phyloP scores from a whole-genome alignment of 2,797 vertebrate genomes.

The Anas bernieri region DNA sequence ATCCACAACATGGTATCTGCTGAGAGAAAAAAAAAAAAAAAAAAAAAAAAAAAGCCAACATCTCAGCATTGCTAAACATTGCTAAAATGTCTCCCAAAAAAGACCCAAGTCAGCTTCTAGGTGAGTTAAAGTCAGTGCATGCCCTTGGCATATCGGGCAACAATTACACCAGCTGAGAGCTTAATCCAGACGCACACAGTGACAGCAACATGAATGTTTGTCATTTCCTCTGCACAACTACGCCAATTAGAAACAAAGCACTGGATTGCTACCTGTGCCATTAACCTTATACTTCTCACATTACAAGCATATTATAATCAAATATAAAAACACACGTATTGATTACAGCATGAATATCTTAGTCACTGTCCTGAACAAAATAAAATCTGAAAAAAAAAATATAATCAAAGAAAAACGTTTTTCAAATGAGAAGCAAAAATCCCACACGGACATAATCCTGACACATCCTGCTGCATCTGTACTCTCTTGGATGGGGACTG shows the following conservation, averaged over 20 bases:
- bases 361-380: neutral
- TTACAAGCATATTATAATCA: neutral
- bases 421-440: neutral
- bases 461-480: neutral
- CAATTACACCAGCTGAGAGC: neutral
- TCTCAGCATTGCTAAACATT: neutral
- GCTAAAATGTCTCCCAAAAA: neutral
- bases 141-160: neutral
- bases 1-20: neutral
- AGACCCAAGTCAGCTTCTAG: neutral
- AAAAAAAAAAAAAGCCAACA: neutral
- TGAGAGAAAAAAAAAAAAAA: neutral
- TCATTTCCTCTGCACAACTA: constrained; percentile 21
- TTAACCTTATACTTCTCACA: neutral
- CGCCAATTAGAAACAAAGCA: neutral
- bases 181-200: neutral
- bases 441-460: fast-evolving
- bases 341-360: neutral
- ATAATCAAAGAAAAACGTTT: neutral
- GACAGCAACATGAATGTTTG: neutral
- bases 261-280: constrained; percentile 25
- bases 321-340: neutral
- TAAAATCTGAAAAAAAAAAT: neutral
- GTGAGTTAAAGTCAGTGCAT: neutral
- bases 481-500: neutral